Evolutionary conservation across 2,113 vertebrate species (phyloP).

Genomic region (Chionis minor): DNA sequence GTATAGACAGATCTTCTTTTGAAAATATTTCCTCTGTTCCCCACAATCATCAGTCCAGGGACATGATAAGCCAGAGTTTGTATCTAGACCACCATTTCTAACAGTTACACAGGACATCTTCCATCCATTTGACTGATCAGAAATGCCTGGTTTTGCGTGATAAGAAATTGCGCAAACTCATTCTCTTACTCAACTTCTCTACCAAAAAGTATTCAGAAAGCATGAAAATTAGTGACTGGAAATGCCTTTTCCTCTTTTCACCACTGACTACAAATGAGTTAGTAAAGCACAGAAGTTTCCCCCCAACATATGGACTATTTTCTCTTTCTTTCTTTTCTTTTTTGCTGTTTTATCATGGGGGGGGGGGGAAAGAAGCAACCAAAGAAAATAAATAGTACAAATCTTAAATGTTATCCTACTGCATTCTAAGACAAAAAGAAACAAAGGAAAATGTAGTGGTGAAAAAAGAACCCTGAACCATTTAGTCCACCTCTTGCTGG

Average conservation of each 20-base stretch:
- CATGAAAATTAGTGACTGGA: neutral
- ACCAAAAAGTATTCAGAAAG: neutral
- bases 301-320: neutral
- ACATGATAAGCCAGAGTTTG: neutral
- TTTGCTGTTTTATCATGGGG: neutral
- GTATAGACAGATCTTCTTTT: neutral
- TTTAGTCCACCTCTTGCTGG: neutral
- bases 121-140: neutral
- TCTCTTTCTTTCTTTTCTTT: neutral
- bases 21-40: neutral
- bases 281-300: neutral
- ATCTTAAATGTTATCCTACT: neutral
- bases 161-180: neutral
- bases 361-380: rapidly evolving
- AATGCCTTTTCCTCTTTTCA: neutral
- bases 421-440: neutral
- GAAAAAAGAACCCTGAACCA: neutral
- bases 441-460: neutral
- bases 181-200: neutral
- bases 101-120: neutral
- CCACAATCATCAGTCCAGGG: neutral
- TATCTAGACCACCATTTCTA: neutral
- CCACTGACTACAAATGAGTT: neutral
- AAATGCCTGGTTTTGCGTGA: neutral
- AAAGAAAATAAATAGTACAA: neutral